A percentile compares a stretch with the other conserved stretches of the same genome.
Evolutionary conservation across 1,140 invertebrate species (phyloP).

Genomic region (Epicauta chinensis): DNA sequence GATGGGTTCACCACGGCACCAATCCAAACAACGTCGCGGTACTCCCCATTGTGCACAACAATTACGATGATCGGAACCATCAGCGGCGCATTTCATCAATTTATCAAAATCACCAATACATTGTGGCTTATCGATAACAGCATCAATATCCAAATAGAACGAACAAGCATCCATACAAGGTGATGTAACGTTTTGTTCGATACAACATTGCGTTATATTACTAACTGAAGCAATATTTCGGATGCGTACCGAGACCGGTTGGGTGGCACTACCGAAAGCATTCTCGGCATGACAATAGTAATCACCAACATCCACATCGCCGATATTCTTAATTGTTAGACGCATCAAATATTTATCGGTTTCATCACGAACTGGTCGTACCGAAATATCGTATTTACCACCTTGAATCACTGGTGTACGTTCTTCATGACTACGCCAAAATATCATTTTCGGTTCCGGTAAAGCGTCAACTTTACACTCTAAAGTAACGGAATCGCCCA

Average conservation of each 20-base stretch:
- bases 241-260: constrained; percentile 64
- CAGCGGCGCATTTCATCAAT: constrained; percentile 76
- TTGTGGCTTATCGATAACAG: constrained; percentile 67
- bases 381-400: constrained; percentile 61
- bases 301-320: constrained; percentile 62
- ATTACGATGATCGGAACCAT: constrained; percentile 69
- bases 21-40: constrained; percentile 66
- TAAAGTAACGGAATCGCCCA: constrained; percentile 64
- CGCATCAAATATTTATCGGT: constrained; percentile 63
- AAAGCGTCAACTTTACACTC: constrained; percentile 70
- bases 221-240: constrained; percentile 52
- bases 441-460: constrained; percentile 70
- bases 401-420: constrained; percentile 65
- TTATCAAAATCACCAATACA: constrained; percentile 79
- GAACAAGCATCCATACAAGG: constrained; percentile 71
- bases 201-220: constrained; percentile 70
- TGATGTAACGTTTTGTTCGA: constrained; percentile 65
- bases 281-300: constrained; percentile 80
- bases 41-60: constrained; percentile 72
- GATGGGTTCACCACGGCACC: constrained; percentile 62
- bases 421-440: constrained; percentile 67
- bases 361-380: constrained; percentile 49
- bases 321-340: constrained; percentile 62
- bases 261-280: constrained; percentile 62
- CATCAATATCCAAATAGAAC: constrained; percentile 73